phyloP scores from a whole-genome alignment of 1,140 invertebrate genomes.

The Atopsyche davidsoni region DNA sequence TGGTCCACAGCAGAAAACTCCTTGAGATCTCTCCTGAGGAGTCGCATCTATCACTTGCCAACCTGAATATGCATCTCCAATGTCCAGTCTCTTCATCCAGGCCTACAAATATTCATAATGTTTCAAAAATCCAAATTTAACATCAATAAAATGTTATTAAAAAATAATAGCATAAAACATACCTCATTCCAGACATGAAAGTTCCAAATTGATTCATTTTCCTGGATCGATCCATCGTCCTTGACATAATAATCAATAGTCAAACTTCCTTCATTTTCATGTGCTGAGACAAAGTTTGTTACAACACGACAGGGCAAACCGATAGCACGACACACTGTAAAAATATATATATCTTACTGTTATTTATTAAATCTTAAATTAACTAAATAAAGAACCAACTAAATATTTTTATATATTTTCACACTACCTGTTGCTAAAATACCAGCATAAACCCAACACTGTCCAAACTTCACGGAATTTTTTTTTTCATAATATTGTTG shows the following conservation, averaged over 20 bases:
- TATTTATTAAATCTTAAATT: no score
- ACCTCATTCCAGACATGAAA: conserved; percentile 95
- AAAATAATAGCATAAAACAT: no score
- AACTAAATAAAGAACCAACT: background rate
- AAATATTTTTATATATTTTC: background rate
- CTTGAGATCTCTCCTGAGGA: conserved; percentile 80
- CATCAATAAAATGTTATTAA: no score
- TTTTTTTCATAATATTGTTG: conserved; percentile 80
- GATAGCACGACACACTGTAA: conserved; percentile 71
- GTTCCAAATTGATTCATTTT: conserved; percentile 89
- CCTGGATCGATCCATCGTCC: conserved; percentile 69
- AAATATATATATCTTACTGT: conserved; percentile 7
- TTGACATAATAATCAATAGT: conserved; percentile 87
- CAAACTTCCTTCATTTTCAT: conserved; percentile 86
- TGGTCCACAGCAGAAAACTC: conserved; percentile 78
- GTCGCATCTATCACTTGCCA: conserved; percentile 94
- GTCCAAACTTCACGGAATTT: conserved; percentile 85
- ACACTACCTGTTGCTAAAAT: conserved; percentile 76
- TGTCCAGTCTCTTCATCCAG: conserved; percentile 84
- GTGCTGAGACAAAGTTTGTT: conserved; percentile 84
- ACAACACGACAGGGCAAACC: conserved; percentile 82
- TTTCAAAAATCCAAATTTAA: background rate
- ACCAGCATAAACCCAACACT: conserved; percentile 94
- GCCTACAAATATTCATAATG: conserved; percentile 43
- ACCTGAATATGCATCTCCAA: conserved; percentile 68